Conservation (phyloP, 2,113 vertebrate genomes). For the Chrysochloris asiatica region DNA sequence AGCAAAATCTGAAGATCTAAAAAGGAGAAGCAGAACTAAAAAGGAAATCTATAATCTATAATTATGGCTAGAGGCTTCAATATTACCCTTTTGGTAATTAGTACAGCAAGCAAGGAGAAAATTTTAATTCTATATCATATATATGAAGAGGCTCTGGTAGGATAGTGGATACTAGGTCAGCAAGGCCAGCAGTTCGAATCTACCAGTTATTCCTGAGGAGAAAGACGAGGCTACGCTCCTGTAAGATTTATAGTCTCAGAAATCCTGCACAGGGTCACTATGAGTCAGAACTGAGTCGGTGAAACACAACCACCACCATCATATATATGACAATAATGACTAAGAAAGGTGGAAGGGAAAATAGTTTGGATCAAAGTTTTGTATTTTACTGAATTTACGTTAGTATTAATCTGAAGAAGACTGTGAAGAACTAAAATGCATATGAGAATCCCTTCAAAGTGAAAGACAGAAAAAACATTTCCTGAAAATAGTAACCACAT, state of each 20-base stretch:
- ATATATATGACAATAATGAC: background rate
- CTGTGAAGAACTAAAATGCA: no score
- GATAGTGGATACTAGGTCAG: no score
- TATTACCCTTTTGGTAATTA: background rate
- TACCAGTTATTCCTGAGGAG: no score
- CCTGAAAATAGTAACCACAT: background rate
- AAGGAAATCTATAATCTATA: background rate
- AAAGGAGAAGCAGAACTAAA: background rate
- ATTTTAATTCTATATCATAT: background rate
- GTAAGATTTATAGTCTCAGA: no score
- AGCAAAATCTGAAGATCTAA: background rate
- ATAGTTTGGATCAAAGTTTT: background rate
- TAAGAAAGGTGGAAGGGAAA: background rate
- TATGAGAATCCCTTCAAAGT: background rate
- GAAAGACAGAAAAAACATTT: background rate
- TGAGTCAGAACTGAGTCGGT: no score
- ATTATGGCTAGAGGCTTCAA: background rate
- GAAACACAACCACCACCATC: no score
- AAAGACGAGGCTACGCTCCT: no score
- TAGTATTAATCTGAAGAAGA: background rate
- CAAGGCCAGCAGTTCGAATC: no score
- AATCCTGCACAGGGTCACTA: no score
- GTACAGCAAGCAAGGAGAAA: background rate
- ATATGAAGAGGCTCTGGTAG: no score
- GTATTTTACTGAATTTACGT: background rate